These are phyloP conservation scores for Calephelis nemesis DNA, from an alignment of 1,140 invertebrate species.

Conservation along the genomic window DNA sequence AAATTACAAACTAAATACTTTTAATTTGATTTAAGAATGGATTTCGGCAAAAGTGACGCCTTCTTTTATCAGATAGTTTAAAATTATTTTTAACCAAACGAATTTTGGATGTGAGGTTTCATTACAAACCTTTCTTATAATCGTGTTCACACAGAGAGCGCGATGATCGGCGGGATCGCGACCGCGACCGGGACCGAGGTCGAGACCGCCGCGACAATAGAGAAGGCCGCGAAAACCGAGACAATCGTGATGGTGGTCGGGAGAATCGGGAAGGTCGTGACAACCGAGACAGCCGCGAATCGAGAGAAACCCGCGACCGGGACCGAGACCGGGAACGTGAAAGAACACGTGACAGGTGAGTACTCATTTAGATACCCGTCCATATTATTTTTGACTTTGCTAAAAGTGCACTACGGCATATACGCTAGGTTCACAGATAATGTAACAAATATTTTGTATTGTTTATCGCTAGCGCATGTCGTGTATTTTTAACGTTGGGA, in stretches of 20 bases:
- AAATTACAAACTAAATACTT: too few relatives aligned
- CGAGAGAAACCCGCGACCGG: slow-evolving; percentile 39
- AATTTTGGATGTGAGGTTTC: too few relatives aligned
- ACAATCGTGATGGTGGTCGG: slow-evolving; percentile 36
- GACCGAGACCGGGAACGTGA: slow-evolving; percentile 46
- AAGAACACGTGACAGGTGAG: slow-evolving; percentile 38
- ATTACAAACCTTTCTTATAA: background rate
- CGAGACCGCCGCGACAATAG: slow-evolving; percentile 39
- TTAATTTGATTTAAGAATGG: too few relatives aligned
- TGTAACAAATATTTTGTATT: too few relatives aligned
- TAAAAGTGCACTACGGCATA: too few relatives aligned
- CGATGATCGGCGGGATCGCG: slow-evolving; percentile 29
- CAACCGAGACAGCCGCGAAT: slow-evolving; percentile 34
- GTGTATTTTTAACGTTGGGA: background rate
- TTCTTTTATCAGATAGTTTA: too few relatives aligned
- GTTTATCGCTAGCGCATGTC: background rate
- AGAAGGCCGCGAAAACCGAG: slow-evolving; percentile 24
- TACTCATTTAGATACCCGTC: background rate
- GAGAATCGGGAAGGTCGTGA: slow-evolving; percentile 28
- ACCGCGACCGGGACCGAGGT: slow-evolving; percentile 28
- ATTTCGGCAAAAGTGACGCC: too few relatives aligned
- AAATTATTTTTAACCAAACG: too few relatives aligned
- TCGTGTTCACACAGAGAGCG: slow-evolving; percentile 19
- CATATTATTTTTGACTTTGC: too few relatives aligned
- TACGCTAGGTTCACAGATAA: too few relatives aligned